Evolutionary conservation across 2,888 invertebrate species (phyloP), one percentile per base, ranked within the genome.

Genomic region (Drosophila hamatofila): DNA sequence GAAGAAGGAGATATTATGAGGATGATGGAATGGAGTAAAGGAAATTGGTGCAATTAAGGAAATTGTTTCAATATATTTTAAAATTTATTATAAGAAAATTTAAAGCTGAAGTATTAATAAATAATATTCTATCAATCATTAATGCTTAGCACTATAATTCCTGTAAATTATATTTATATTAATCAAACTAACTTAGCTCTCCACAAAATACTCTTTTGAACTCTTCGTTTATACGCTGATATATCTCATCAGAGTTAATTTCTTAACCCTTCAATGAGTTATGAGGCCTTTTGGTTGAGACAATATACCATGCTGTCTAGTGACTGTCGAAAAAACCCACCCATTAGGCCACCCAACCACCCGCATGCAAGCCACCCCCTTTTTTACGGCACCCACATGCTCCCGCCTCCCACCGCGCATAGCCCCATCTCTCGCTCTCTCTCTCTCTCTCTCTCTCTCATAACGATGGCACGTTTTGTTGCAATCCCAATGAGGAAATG

Each of bases 401-500:
- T 49, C 62, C 56, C 64, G 52, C 16, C 11, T 27, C 51, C 63
- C 55, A 18, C 7, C 27, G 11, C 39, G 8, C 12, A 7, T 14
- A n/a, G 25, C 51, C 55, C 55, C 65, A 57, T 9, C 14, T 12
- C 12, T 27, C 44, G 8, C 27, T 8, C 0, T 8, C 25, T 25
- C 3, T 57, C 16, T 23, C 12, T 12, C 12, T 18, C 49, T 54
- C 27, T 16, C 14, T 30, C 51, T 59, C 12, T 21, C 69, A 62
- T 62, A 75, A 73, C 56, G 75, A 85, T 83, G 80, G 89, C 89
- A 88, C 90, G 88, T 88, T 85, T 75, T 73, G 80, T 74, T 85
- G 85, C 88, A 78, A 88, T 78, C 76, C 85, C 86, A 72, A 85
- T 77, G 83, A 77, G 78, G 71, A 89, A 89, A 90, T 90, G 87